Evolutionary conservation across 2,888 invertebrate genomes (phyloP).

Genomic region (Callimorpha dominula): DNA sequence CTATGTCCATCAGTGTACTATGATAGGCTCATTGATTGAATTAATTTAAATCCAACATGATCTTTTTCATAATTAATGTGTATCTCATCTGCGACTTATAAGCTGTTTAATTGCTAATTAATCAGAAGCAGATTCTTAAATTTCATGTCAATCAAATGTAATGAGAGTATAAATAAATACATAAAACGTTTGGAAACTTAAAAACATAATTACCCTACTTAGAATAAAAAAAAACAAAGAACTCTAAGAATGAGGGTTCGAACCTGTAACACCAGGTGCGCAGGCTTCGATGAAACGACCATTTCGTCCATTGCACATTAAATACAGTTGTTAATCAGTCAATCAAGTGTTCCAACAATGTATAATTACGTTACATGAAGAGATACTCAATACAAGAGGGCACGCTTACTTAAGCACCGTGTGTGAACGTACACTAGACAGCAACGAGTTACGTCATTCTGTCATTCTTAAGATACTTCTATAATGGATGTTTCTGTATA

Average conservation of each 20-base stretch:
- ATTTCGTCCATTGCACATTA: neutral
- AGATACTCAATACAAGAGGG: neutral
- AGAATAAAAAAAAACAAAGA: neutral
- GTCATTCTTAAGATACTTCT: neutral
- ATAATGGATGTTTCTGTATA: neutral
- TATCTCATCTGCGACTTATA: no score
- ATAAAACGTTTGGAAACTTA: no score
- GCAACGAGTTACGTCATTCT: slow-evolving; percentile 54
- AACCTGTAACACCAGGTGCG: neutral
- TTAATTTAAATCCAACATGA: no score
- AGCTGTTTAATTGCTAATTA: no score
- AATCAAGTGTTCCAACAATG: neutral
- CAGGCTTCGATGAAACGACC: neutral
- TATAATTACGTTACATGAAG: neutral
- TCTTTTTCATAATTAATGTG: no score
- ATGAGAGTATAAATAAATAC: no score
- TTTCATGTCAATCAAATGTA: no score
- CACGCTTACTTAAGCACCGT: slow-evolving; percentile 5
- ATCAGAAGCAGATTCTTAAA: no score
- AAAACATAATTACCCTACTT: no score
- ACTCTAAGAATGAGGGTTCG: neutral
- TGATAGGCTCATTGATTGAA: no score
- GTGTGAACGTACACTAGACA: slow-evolving; percentile 55
- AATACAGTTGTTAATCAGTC: neutral
- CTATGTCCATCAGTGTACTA: no score